Evolutionary conservation across 2,797 vertebrate species (phyloP), one percentile per base, ranked within the genome.

Genomic region (Buceros bicornis): DNA sequence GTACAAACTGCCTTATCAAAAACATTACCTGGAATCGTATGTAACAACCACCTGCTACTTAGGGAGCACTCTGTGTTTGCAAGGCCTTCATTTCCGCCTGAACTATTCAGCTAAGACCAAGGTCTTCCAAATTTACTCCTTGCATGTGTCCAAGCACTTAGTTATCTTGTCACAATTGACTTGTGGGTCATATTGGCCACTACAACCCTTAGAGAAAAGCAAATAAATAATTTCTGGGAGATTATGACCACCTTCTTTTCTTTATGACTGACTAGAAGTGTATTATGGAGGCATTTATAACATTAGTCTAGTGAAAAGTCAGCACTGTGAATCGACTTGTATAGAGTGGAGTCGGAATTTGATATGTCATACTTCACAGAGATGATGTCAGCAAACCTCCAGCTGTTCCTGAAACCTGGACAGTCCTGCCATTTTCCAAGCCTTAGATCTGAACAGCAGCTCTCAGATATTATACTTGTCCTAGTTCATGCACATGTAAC

Each of bases 151-250:
- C 42, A 80, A 85, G 16, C 43, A 89, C 33, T 94, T 71, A 9
- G 26, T 84, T 87, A 82, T 51, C 78, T 80, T 91, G 82, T 70
- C 69, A 74, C 25, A 85, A 71, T 54, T 85, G 79, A 87, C 57
- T 89, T 82, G 25, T 60, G 67, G 78, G 64, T 92, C 35, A 28
- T 51, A 65, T 11, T 71, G 45, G 33, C 5, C 6, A 80, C 42
- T 28, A 53, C n/a, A 77, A 15, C 18, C 79, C 74, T 42, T 45
- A 60, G 11, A 62, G 56, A 91, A 76, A 31, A 92, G 42, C 43
- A 93, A 87, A 91, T 87, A 87, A 91, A 86, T 93, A 57, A 81
- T 61, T 91, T 88, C 62, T 64, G 43, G 11, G 54, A 90, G 57
- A 90, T 93, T 86, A 93, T 76, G 45, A 74, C 62, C 74, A 57